These are phyloP conservation scores for Thunnus albacares DNA, from an alignment of 2,797 vertebrate genomes.

Conservation along the genomic window DNA sequence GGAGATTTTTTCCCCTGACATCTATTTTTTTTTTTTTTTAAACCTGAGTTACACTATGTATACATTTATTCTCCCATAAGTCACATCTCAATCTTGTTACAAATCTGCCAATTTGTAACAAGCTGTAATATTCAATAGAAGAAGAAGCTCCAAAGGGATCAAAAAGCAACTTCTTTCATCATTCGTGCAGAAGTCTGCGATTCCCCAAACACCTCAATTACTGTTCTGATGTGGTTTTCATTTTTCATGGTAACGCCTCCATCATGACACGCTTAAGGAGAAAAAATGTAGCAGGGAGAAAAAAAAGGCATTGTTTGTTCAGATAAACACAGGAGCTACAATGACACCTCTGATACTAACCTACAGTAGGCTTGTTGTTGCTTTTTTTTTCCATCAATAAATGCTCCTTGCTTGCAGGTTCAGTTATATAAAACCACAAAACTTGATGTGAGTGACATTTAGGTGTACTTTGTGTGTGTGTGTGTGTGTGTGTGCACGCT, in stretches of 20 bases:
- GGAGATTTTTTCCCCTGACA: not conserved
- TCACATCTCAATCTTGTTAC: not conserved
- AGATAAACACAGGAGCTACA: slow-evolving; percentile 21
- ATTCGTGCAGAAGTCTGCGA: slow-evolving; percentile 32
- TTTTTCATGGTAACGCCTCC: slow-evolving; percentile 54
- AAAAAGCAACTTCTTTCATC: slow-evolving; percentile 35
- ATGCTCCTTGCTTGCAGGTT: slow-evolving; percentile 27
- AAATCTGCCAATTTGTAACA: slow-evolving; percentile 27
- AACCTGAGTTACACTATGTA: not conserved
- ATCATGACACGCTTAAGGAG: slow-evolving; percentile 49
- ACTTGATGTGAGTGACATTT: slow-evolving; percentile 50
- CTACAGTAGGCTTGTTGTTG: not conserved
- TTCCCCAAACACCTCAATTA: slow-evolving; percentile 60
- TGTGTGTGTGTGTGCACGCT: not conserved
- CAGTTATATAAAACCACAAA: slow-evolving; percentile 45
- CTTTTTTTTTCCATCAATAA: slow-evolving; percentile 25
- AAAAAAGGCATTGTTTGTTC: slow-evolving; percentile 40
- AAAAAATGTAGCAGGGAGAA: slow-evolving; percentile 5
- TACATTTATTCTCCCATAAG: not conserved
- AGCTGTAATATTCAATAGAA: slow-evolving; percentile 26
- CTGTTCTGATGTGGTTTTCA: slow-evolving; percentile 63
- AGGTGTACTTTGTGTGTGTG: slow-evolving; percentile 21
- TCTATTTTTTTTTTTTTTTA: too few species aligned
- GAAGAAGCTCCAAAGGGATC: slow-evolving; percentile 24
- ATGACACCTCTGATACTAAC: slow-evolving; percentile 31